A percentile compares a stretch with the other conserved stretches of the same genome.
Evolutionary conservation across 2,113 vertebrate species (phyloP).

Genomic region (Brachyhypopomus occidentalis): DNA sequence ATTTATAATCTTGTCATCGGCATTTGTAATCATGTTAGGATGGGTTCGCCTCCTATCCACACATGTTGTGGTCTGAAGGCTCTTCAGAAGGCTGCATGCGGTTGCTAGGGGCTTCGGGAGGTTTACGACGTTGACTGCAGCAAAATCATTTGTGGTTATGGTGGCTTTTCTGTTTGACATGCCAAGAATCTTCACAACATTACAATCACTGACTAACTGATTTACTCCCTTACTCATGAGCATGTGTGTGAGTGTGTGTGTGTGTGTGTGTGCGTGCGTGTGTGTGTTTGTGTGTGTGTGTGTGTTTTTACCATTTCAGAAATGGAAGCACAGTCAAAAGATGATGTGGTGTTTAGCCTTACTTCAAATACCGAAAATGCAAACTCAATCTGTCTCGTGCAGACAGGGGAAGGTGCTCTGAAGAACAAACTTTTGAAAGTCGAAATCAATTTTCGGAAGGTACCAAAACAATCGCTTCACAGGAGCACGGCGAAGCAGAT

Average conservation of each 20-base stretch:
- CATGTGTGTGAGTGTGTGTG: constrained; percentile 32
- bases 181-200: constrained; percentile 32
- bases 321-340: constrained; percentile 74
- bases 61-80: constrained; percentile 36
- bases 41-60: constrained; percentile 29
- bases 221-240: constrained; percentile 3
- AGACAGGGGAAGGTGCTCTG: constrained; percentile 72
- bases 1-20: constrained; percentile 17
- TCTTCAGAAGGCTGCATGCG: not conserved
- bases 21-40: constrained; percentile 5
- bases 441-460: constrained; percentile 77
- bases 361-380: constrained; percentile 79
- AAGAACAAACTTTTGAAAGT: constrained; percentile 81
- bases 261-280: constrained; percentile 50
- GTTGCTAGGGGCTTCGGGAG: not conserved
- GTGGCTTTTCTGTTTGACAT: constrained; percentile 32
- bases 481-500: constrained; percentile 69
- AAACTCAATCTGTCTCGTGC: constrained; percentile 75
- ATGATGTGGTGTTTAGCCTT: constrained; percentile 79
- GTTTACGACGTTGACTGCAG: constrained; percentile 25
- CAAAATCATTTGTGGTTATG: constrained; percentile 20
- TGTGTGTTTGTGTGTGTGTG: constrained; percentile 63
- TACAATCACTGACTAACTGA: constrained; percentile 31
- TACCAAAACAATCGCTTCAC: constrained; percentile 73
- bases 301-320: constrained; percentile 75